Evolutionary conservation across 2,888 invertebrate species (phyloP).

Genomic region (Andricus quercusramuli): DNA sequence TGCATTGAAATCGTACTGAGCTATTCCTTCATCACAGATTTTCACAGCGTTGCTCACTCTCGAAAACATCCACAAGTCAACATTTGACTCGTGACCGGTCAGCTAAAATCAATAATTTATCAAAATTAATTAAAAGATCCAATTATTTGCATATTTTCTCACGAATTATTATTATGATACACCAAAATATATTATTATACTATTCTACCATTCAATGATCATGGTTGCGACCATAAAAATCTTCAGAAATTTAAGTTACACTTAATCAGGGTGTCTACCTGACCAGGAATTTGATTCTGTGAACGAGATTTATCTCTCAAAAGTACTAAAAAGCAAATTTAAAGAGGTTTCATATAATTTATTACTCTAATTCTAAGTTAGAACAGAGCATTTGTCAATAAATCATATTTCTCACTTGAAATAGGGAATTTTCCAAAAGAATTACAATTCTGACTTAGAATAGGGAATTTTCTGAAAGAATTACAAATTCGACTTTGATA

Average conservation of each 20-base stretch:
- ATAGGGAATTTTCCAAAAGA: too few relatives aligned
- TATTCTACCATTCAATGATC: not conserved
- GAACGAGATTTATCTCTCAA: too few relatives aligned
- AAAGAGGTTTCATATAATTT: too few relatives aligned
- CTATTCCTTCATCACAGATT: constrained; percentile 87
- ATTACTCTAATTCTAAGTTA: too few relatives aligned
- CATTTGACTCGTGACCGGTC: constrained; percentile 81
- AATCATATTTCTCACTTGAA: too few relatives aligned
- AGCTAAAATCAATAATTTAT: constrained; percentile 64
- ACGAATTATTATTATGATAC: not conserved
- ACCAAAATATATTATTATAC: not conserved
- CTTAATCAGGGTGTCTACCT: too few relatives aligned
- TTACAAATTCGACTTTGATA: too few relatives aligned
- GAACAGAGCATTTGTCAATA: too few relatives aligned
- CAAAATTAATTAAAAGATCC: not conserved
- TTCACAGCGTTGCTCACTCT: constrained; percentile 88
- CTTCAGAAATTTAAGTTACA: not conserved
- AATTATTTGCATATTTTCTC: not conserved
- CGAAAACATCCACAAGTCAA: constrained; percentile 98
- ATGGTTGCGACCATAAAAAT: not conserved
- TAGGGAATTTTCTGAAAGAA: too few relatives aligned
- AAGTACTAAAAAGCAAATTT: too few relatives aligned
- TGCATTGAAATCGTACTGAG: constrained; percentile 91
- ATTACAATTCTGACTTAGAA: too few relatives aligned
- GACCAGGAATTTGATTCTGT: too few relatives aligned